Base-by-base conservation (phyloP, 2,888 invertebrate genomes). In the Lasioglossum figueresi region DNA sequence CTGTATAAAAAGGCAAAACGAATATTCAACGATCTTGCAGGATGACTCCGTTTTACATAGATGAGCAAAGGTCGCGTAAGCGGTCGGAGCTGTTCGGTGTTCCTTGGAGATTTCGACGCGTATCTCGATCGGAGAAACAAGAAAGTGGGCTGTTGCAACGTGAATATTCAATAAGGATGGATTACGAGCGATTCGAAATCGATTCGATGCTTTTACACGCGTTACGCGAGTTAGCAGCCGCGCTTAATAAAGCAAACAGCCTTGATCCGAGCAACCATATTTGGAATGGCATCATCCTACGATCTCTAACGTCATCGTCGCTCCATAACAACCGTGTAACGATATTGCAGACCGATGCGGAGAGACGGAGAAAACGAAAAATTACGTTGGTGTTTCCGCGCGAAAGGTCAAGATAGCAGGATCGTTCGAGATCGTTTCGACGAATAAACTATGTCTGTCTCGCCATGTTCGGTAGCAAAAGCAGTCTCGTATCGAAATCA, bases 221-320 rank as follows among this genome's bases (percentile, higher is more conserved):
- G 87, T 92, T 91, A 89, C 84, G 88, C 83, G 89, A 91, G 90
- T 78, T 77, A 52, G 72, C 77, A 76, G 77, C 73, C 82, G 84
- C 48, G 68, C 59, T 85, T 84, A 88, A 90, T 84, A 87, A 89
- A 90, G 76, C 83, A 70, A 85, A 78, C 84, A 84, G 81, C 90
- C 90, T 88, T 86, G 80, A 76, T 78, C 79, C 82, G 52, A 79
- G 76, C 95, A 31, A 95, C 95, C 95, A 96, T 95, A 90, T 96
- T 95, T 76, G 95, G 94, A 90, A 96, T 95, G 94, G 96, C 95
- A 87, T 97, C 96, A 87, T 96, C 96, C 93, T 96, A 95, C 74
- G 96, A 95, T 88, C 96, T 96, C 79, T 10, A 96, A 96, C 92
- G 97, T 96, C 14, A 88, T 88, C 78, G 83, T 72, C 74, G 45